Evolutionary conservation across 2,113 vertebrate genomes (phyloP).

Genomic region (Pelecanus crispus): DNA sequence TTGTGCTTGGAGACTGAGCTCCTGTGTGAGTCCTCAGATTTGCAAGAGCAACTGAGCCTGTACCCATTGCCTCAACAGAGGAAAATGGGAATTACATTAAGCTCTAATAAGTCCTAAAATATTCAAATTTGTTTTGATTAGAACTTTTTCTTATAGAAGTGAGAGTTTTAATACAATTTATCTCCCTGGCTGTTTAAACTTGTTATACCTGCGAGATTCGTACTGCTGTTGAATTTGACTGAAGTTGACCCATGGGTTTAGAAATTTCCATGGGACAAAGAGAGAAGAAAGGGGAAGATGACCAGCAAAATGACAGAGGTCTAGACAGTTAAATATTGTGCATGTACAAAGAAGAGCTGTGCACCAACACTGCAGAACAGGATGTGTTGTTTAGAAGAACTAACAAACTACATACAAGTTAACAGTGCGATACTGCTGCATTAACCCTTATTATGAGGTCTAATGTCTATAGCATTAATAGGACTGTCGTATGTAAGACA

Average conservation of each 20-base stretch:
- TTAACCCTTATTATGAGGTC: not conserved
- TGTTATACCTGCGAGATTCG: not conserved
- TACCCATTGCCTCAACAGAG: not conserved
- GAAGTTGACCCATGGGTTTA: not conserved
- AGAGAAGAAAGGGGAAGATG: not conserved
- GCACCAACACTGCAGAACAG: not conserved
- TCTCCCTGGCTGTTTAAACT: not conserved
- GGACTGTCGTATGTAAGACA: not conserved
- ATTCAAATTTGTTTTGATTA: not conserved
- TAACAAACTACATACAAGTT: not conserved
- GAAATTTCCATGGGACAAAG: not conserved
- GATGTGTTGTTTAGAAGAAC: not conserved
- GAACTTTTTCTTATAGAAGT: not conserved
- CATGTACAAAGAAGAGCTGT: not conserved
- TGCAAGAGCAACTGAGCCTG: not conserved
- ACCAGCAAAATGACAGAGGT: not conserved
- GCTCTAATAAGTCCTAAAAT: not conserved
- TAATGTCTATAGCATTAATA: not conserved
- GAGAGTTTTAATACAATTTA: not conserved
- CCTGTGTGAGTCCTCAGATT: not conserved
- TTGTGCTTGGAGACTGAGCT: not conserved
- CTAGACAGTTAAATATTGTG: not conserved
- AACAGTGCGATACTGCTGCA: not conserved
- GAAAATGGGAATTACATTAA: not conserved
- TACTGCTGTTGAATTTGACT: not conserved